Base-by-base conservation (phyloP, 2,113 vertebrate genomes). In the Herpetotheres cachinnans region DNA sequence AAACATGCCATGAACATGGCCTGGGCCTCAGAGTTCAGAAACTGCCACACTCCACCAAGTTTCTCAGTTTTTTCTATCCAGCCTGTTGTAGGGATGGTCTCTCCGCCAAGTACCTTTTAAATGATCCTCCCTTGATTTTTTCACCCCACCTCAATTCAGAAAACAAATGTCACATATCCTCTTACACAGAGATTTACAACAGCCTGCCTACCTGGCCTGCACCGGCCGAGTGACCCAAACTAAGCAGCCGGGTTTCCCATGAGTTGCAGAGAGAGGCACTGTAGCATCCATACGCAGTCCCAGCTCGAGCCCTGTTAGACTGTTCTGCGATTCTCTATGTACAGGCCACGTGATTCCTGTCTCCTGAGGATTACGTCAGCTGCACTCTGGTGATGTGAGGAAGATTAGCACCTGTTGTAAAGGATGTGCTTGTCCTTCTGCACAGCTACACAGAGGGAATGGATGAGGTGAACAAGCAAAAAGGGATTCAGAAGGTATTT, bases 221-320 rank as follows among this genome's bases (percentile, higher is more conserved):
- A 26, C 20, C 38, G 26, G 40, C 54, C 26, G 63, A 52, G 36
- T 15, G 42, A 63, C 58, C 65, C 55, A 6, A 22, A 4, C 17
- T 1, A 11, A 46, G 72, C 22, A 16, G 42, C 40, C 7, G 13
- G 49, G 22, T 55, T 70, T 13, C 32, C 46, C 12, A 13, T 3
- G 62, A 12, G n/a, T 4, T 6, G 38, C 44, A 20, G 27, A 9
- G 27, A 9, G 52, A 49, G 25, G 69, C 29, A 16, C 15, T 3
- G 49, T 4, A 16, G 69, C 12, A 11, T 6, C 69, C 18, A 0
- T 2, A 30, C 2, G 5, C 26, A 18, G 50, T 1, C 46, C 19
- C 54, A 3, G 61, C 38, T 30, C 13, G 0, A 78, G 63, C 72
- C 52, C 62, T 5, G 8, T 4, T 2, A 4, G 40, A 17, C 50